Evolutionary conservation across 1,140 invertebrate species (phyloP).

Genomic region (Pseudomyrmex gracilis): DNA sequence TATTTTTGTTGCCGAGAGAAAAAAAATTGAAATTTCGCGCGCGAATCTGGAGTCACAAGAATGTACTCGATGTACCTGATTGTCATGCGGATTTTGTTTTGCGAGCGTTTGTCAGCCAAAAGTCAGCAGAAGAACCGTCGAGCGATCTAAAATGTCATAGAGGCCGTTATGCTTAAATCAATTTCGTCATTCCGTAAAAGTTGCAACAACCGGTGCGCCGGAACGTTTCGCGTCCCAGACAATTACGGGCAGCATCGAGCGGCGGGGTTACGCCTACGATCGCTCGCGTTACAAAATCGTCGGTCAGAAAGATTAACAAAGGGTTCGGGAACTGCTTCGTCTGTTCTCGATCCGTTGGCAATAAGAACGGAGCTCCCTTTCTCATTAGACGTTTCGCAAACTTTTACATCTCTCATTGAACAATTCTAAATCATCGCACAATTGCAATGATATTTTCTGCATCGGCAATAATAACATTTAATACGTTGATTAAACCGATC

Average conservation of each 20-base stretch:
- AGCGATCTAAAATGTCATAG: slow-evolving; percentile 52
- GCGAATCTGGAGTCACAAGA: not conserved
- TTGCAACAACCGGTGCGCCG: slow-evolving; percentile 66
- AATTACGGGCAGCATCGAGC: slow-evolving; percentile 71
- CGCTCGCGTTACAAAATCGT: slow-evolving; percentile 74
- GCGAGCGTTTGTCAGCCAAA: not conserved
- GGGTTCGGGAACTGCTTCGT: slow-evolving; percentile 69
- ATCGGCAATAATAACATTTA: not conserved
- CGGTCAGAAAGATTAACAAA: slow-evolving; percentile 72
- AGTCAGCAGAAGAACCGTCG: slow-evolving; percentile 7
- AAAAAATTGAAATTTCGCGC: not conserved
- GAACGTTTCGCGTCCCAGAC: slow-evolving; percentile 70
- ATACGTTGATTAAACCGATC: not conserved
- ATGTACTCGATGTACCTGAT: not conserved
- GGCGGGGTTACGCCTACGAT: slow-evolving; percentile 73
- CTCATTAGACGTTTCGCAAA: slow-evolving; percentile 39
- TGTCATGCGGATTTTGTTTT: not conserved
- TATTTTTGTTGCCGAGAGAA: not conserved
- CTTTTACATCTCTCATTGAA: slow-evolving; percentile 7
- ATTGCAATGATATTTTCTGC: slow-evolving; percentile 6
- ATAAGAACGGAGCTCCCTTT: slow-evolving; percentile 57
- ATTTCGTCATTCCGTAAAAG: slow-evolving; percentile 70
- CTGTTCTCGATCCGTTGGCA: slow-evolving; percentile 66
- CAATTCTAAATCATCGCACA: slow-evolving; percentile 44
- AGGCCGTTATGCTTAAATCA: slow-evolving; percentile 45